phyloP scores from a whole-genome alignment of 2,888 invertebrate species.

The Pachliopta kotzebuea region DNA sequence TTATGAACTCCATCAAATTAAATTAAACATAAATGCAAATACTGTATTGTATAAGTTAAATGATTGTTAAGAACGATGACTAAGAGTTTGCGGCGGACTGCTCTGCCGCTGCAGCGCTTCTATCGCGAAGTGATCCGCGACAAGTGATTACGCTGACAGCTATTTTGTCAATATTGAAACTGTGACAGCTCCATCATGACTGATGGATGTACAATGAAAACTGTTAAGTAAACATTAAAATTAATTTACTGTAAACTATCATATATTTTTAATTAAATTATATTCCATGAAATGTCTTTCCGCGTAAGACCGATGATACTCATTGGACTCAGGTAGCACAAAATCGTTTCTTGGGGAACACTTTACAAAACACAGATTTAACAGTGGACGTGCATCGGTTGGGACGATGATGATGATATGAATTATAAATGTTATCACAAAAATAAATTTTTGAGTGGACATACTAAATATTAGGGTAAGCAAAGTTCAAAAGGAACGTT shows the following conservation, averaged over 20 bases:
- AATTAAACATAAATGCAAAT: not conserved
- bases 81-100: conserved; percentile 3
- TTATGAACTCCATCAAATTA: too few species aligned
- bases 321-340: too few species aligned
- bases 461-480: too few species aligned
- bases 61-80: conserved; percentile 24
- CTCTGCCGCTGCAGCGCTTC: conserved; percentile 6
- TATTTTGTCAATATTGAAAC: conserved; percentile 10
- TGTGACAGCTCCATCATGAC: not conserved
- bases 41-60: conserved; percentile 1
- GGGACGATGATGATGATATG: too few species aligned
- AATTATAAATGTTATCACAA: too few species aligned
- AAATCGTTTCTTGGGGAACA: too few species aligned
- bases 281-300: too few species aligned
- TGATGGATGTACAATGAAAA: not conserved
- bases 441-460: too few species aligned
- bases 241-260: not conserved
- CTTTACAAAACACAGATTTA: too few species aligned
- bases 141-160: conserved; percentile 5
- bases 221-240: not conserved
- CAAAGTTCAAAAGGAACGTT: conserved; percentile 8
- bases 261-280: too few species aligned
- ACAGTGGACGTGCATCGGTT: too few species aligned
- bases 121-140: conserved; percentile 1
- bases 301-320: too few species aligned